Conservation (phyloP, 2,797 vertebrate species). For the Hozukius guyotensis region DNA sequence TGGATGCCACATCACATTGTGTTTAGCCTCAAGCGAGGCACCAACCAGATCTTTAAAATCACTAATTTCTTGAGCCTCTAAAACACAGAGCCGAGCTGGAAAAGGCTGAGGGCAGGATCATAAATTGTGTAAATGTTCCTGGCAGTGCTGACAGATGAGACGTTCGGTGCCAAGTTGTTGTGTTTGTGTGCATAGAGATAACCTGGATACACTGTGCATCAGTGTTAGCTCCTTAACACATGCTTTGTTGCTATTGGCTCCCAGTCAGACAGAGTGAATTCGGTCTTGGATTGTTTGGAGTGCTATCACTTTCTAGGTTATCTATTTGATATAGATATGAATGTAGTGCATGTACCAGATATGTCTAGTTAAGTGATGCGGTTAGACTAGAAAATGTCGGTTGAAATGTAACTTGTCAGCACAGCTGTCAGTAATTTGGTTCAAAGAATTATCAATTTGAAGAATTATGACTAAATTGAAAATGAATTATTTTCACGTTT, state of each 20-base stretch:
- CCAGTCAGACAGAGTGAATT: slow-evolving; percentile 29
- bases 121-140: slow-evolving; percentile 75
- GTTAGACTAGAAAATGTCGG: not conserved
- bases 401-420: not conserved
- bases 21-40: slow-evolving; percentile 54
- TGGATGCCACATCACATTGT: slow-evolving; percentile 38
- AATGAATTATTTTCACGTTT: not conserved
- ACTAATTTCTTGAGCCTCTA: slow-evolving; percentile 54
- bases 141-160: slow-evolving; percentile 69
- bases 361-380: not conserved
- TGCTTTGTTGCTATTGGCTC: slow-evolving; percentile 44
- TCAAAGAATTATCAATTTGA: not conserved
- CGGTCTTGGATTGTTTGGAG: not conserved
- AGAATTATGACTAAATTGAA: not conserved
- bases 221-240: not conserved
- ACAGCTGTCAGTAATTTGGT: not conserved
- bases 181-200: slow-evolving; percentile 50
- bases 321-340: not conserved
- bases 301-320: not conserved
- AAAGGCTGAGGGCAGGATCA: slow-evolving; percentile 48
- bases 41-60: slow-evolving; percentile 48
- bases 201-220: slow-evolving; percentile 40
- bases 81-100: slow-evolving; percentile 54
- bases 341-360: not conserved
- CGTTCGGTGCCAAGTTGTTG: slow-evolving; percentile 55